Base-by-base conservation (phyloP, 2,113 vertebrate species). In the Pongo pygmaeus region DNA sequence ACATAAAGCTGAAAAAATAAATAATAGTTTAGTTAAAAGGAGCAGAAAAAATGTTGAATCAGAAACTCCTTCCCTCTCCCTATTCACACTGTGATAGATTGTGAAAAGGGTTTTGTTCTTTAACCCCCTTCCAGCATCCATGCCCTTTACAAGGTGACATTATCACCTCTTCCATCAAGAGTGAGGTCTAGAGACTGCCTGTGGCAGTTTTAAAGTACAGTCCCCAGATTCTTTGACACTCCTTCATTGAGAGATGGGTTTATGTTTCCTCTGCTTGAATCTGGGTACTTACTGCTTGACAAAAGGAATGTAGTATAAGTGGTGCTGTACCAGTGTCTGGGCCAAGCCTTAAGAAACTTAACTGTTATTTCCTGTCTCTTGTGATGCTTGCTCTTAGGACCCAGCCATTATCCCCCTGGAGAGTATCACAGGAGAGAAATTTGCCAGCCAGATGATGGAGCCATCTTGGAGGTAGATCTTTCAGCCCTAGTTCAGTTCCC, bases 11-110 rank as follows among this genome's bases (percentile, higher is more conserved):
- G 70, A 72, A 48, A 83, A 93, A 74, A 89, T 93, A 93, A 86
- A 52, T 86, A 67, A 75, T 35, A 96, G 18, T 50, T 95, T 91
- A 67, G 59, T 94, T 89, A 80, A 93, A 96, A 86, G 32, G 38
- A 91, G 43, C 6, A 83, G 77, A 74, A 80, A 83, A 83, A 89
- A 75, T 57, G 77, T 12, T 77, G 78, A 91, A 55, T 30, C 32
- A 61, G 86, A 89, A 69, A 89, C 9, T 32, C 55, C 18, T 13
- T 11, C 2, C 6, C 8, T 0, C 0, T 74, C 50, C 27, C 25
- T 50, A 1, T 7, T 74, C 46, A 70, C 13, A 83, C 17, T 27
- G 22, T 48, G 59, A 38, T 10, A 27, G 40, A 27, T 8, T 52
- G 22, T 80, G 57, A 57, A 85, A 72, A 46, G 13, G 32, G 25